Base-by-base conservation (phyloP, 30 jellyfish, hydroid and myxozoan species). In the Turritopsis dohrnii region DNA sequence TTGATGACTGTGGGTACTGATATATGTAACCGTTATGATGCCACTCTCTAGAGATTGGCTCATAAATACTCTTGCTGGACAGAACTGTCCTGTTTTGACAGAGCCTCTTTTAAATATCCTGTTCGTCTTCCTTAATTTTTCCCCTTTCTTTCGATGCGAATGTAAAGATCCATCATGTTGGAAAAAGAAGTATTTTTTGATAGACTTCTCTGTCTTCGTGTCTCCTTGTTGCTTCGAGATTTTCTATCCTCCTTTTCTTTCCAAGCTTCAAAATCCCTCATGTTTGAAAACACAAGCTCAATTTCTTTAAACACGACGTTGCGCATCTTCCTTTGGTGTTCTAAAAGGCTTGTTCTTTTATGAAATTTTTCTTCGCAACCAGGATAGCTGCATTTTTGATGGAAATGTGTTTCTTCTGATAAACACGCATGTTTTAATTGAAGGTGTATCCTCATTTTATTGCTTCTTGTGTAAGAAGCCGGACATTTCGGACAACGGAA, bases 311-410 rank as follows among this genome's bases (percentile, higher is more conserved):
- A 21, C 8, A 8, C 17, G 4, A 17, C 76, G 17, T 66, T 66
- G 76, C 17, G 76, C 8, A 3, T 26, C 29, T 66, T 66, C n/a
- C n/a, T n/a, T n/a, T n/a, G n/a, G n/a, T n/a, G n/a, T n/a, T n/a
- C n/a, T n/a, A n/a, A n/a, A n/a, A n/a, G n/a, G n/a, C n/a, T n/a
- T n/a, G n/a, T n/a, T n/a, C 29, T 66, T 66, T 66, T 21, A 17
- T 66, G 29, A 66, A 66, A 66, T 66, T 66, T 66, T 66, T 66
- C 76, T 21, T 66, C 76, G 17, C 76, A 66, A 8, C 76, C 76
- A 8, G 76, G 76, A 66, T 4, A 66, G 5, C 9, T 41, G 13
- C 60, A 41, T 41, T 41, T 13, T 41, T 41, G 60, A 3, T 41
- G 60, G 13, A 41, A 41, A 41, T 41, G 60, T 41, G 5, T 41